phyloP scores from a whole-genome alignment of 1,140 invertebrate genomes.

The Dendrolimus kikuchii region DNA sequence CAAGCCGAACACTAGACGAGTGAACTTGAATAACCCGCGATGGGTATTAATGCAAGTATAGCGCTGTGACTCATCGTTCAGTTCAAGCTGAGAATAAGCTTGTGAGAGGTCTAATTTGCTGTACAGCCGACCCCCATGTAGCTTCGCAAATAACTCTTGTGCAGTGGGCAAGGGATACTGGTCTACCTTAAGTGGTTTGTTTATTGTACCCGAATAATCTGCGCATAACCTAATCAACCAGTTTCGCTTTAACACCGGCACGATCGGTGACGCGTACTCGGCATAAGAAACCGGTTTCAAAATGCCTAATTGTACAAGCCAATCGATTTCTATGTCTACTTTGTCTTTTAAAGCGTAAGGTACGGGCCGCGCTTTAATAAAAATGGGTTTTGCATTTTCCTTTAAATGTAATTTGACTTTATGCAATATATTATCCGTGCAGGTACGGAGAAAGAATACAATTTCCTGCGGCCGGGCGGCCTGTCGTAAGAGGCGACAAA shows the following conservation, averaged over 20 bases:
- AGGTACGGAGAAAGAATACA: too few relatives aligned
- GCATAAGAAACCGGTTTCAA: conserved; percentile 1
- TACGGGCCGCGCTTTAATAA: conserved; percentile 7
- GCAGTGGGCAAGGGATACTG: conserved; percentile 3
- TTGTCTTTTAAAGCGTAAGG: conserved; percentile 8
- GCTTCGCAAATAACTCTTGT: conserved; percentile 4
- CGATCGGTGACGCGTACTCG: conserved; percentile 4
- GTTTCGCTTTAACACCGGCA: background rate
- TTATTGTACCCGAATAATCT: conserved; percentile 4
- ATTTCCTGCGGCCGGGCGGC: too few relatives aligned
- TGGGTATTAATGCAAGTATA: conserved; percentile 24
- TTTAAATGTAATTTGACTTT: conserved; percentile 9
- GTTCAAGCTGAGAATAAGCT: conserved; percentile 8
- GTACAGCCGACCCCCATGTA: background rate
- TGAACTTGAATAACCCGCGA: conserved; percentile 20
- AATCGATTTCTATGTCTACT: conserved; percentile 1
- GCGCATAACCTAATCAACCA: background rate
- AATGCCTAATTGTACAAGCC: conserved; percentile 1
- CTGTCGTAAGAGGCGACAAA: too few relatives aligned
- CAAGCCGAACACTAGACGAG: conserved; percentile 20
- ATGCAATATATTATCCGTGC: too few relatives aligned
- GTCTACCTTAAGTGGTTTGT: conserved; percentile 2
- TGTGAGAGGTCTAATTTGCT: conserved; percentile 3
- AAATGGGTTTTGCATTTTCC: conserved; percentile 4
- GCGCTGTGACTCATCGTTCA: conserved; percentile 17